Base-by-base conservation (phyloP, 2,797 vertebrate species). In the Anabas testudineus region DNA sequence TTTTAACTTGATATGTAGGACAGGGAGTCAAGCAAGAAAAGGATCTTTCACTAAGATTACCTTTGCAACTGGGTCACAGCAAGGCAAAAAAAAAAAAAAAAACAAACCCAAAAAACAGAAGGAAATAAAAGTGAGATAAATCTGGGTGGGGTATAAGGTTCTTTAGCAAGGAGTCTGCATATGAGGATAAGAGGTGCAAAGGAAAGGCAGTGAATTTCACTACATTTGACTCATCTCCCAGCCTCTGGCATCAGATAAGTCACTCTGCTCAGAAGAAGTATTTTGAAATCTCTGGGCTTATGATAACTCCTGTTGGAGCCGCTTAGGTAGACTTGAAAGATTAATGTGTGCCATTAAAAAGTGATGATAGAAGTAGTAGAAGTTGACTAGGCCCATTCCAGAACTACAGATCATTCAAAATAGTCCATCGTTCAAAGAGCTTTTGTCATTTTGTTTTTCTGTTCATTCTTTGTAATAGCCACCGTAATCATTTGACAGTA, bases 211-310 rank as follows among this genome's bases (percentile, higher is more conserved):
- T 68, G 73, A 37, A 46, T 89, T 67, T 83, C 71, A 78, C 74
- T 82, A 74, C 80, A 82, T 91, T 84, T 85, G 85, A 88, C 85
- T 86, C 74, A 67, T 87, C 84, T 90, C 67, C 36, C 72, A 84
- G 78, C 85, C 87, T 82, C 84, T 86, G 80, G 85, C 86, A 91
- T 92, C 90, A 91, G 91, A 91, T 92, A 92, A 90, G 85, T 81
- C 73, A 65, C 72, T 74, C 61, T 52, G 71, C 82, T 82, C 74
- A 47, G 59, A 67, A 87, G 63, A 77, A 73, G 76, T 66, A 74
- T 87, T 90, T 76, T 73, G 67, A 88, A 89, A 86, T 91, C 84
- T 81, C 62, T 21, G 64, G 71, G 84, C 76, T 90, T 86, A 90
- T 65, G 80, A 82, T 82, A 81, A 85, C 88, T 84, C 54, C 60